phyloP scores from a whole-genome alignment of 2,113 vertebrate genomes.

The Melanotaenia duboulayi region DNA sequence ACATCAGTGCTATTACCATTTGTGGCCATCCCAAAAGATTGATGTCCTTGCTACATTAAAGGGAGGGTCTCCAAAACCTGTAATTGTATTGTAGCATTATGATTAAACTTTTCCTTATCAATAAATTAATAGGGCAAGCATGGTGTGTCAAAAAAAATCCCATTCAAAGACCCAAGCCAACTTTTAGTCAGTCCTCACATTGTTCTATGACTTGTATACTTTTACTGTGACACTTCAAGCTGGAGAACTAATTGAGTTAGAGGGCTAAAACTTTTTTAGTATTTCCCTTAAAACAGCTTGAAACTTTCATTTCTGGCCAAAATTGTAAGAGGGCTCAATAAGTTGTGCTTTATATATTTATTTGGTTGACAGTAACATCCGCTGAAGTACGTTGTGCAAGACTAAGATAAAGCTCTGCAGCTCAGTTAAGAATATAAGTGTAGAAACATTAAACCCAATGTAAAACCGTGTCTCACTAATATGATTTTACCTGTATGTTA shows the following conservation, averaged over 20 bases:
- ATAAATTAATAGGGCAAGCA: not conserved
- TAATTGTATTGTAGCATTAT: not conserved
- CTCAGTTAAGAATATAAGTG: too few relatives aligned
- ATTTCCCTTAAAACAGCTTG: not conserved
- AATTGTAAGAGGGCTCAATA: too few relatives aligned
- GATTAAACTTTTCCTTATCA: not conserved
- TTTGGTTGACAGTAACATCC: not conserved
- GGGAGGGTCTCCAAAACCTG: conserved; percentile 60
- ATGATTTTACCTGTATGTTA: too few relatives aligned
- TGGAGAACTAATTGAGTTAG: not conserved
- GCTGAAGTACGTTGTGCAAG: too few relatives aligned
- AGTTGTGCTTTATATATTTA: too few relatives aligned
- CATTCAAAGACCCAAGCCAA: conserved; percentile 19
- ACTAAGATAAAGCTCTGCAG: too few relatives aligned
- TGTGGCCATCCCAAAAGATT: conserved; percentile 23
- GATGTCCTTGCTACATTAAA: conserved; percentile 61
- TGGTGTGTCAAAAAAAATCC: conserved; percentile 7
- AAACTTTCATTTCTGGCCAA: not conserved
- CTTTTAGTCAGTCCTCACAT: not conserved
- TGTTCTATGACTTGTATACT: not conserved
- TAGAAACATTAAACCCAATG: too few relatives aligned
- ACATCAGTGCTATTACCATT: conserved; percentile 10
- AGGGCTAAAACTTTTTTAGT: not conserved
- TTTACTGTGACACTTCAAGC: not conserved
- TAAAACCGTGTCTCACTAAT: too few relatives aligned